phyloP scores from a whole-genome alignment of 2,797 vertebrate genomes.

The Poliocrania exsul region DNA sequence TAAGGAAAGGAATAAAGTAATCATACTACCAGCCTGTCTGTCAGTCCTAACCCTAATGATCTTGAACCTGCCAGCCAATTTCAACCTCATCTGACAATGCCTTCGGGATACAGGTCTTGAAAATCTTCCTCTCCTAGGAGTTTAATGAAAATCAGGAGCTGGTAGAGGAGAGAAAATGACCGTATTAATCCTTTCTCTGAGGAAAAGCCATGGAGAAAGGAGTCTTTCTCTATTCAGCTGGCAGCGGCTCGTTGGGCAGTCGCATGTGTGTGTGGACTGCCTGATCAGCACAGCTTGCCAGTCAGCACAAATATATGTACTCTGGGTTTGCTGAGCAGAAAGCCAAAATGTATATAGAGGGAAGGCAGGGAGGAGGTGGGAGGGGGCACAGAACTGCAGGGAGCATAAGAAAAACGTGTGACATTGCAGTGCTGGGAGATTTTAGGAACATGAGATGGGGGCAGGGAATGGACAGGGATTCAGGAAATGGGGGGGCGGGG shows the following conservation, averaged over 20 bases:
- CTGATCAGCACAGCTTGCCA: background rate
- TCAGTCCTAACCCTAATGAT: conserved; percentile 34
- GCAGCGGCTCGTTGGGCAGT: background rate
- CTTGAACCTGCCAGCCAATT: conserved; percentile 33
- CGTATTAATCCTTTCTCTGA: background rate
- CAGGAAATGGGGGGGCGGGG: background rate
- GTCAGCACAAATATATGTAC: background rate
- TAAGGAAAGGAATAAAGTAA: background rate
- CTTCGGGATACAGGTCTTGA: conserved; percentile 25
- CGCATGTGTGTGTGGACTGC: background rate
- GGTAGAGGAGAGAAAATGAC: conserved; percentile 3
- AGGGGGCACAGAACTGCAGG: background rate
- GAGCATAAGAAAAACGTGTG: background rate
- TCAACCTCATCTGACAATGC: conserved; percentile 20
- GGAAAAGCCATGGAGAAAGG: background rate
- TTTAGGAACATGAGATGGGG: background rate
- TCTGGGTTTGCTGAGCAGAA: background rate
- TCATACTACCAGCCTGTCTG: background rate
- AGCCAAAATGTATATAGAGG: background rate
- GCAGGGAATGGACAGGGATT: background rate
- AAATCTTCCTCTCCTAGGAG: conserved; percentile 27
- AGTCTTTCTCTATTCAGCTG: background rate
- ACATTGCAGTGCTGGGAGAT: background rate
- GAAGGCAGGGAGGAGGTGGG: background rate
- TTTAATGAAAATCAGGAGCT: background rate